A percentile compares a stretch with the other conserved stretches of the same genome.
These are phyloP conservation scores for Hypselothyrea guttata DNA, from an alignment of 2,888 invertebrate genomes.

Conservation along the genomic window DNA sequence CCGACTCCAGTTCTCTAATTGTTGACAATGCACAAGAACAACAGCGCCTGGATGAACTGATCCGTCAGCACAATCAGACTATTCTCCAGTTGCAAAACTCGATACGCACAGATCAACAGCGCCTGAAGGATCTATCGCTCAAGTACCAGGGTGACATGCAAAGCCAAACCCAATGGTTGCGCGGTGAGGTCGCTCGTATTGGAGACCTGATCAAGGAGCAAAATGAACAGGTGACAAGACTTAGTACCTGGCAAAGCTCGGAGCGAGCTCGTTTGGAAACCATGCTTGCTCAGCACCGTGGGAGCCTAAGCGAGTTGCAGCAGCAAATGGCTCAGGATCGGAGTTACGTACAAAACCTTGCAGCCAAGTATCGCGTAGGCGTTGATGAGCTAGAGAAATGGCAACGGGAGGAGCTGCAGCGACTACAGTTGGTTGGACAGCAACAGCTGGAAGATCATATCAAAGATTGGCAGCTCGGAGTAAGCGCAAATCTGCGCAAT, in stretches of 20 bases:
- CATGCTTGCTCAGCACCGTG: constrained; percentile 76
- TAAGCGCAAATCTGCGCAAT: constrained; percentile 70
- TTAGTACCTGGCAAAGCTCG: constrained; percentile 79
- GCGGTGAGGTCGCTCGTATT: constrained; percentile 76
- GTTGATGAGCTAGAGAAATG: constrained; percentile 80
- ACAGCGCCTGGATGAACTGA: constrained; percentile 73
- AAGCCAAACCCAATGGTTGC: constrained; percentile 79
- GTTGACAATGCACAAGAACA: constrained; percentile 68
- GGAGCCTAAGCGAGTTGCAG: constrained; percentile 76
- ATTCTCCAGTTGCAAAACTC: constrained; percentile 77
- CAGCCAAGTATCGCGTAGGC: constrained; percentile 78
- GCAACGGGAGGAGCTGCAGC: constrained; percentile 79
- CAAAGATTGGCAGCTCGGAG: constrained; percentile 79
- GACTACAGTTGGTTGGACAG: constrained; percentile 70
- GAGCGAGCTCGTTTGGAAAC: constrained; percentile 78
- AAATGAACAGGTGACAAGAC: constrained; percentile 76
- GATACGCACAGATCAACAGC: constrained; percentile 77
- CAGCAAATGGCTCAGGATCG: constrained; percentile 76
- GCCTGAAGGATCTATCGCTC: constrained; percentile 69
- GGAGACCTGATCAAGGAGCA: constrained; percentile 75
- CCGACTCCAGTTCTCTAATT: constrained; percentile 53
- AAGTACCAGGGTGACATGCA: constrained; percentile 79
- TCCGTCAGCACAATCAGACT: constrained; percentile 79
- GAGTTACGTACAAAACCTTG: constrained; percentile 72
- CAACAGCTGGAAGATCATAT: constrained; percentile 72